These are phyloP conservation scores for Agrotis puta DNA, from an alignment of 2,888 invertebrate species.

Conservation along the genomic window DNA sequence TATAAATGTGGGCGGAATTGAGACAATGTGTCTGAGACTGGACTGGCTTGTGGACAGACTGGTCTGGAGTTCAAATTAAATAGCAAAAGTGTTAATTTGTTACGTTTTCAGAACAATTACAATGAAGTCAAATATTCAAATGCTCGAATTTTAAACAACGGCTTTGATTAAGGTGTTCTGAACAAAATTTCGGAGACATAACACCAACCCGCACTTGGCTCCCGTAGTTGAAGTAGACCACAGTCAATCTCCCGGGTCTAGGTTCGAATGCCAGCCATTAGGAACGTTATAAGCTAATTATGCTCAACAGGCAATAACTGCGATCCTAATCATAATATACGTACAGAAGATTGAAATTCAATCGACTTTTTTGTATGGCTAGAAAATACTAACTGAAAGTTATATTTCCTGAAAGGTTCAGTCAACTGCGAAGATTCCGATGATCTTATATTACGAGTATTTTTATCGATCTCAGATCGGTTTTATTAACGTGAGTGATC, in stretches of 20 bases:
- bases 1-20: conserved; percentile 58
- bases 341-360: conserved; percentile 3
- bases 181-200: too few species aligned
- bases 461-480: conserved; percentile 3
- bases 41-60: not conserved
- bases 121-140: too few species aligned
- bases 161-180: too few species aligned
- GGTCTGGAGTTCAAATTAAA: conserved; percentile 1
- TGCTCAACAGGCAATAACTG: not conserved
- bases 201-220: too few species aligned
- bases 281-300: not conserved
- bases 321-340: not conserved
- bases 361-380: not conserved
- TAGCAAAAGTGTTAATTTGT: not conserved
- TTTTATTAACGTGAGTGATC: conserved; percentile 19
- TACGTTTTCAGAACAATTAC: not conserved
- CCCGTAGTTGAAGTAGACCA: too few species aligned
- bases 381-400: not conserved
- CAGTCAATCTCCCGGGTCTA: too few species aligned
- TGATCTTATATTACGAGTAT: not conserved
- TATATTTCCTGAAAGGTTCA: not conserved
- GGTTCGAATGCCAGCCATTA: not conserved
- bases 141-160: too few species aligned
- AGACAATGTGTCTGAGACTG: conserved; percentile 61
- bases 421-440: not conserved